phyloP scores from a whole-genome alignment of 2,113 vertebrate genomes.

The Gymnocephalus cernua region DNA sequence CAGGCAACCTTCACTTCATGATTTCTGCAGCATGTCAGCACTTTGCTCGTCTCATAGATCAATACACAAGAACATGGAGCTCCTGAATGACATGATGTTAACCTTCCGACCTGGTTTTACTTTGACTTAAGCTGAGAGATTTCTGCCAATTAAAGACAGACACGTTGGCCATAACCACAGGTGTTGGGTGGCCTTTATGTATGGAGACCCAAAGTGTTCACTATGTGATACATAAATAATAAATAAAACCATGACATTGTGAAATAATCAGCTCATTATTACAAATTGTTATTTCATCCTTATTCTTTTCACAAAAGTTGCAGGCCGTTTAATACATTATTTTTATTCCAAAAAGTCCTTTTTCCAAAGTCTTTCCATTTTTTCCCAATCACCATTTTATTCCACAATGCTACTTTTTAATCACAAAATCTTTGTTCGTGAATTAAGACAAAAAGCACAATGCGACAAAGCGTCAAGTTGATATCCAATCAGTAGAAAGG shows the following conservation, averaged over 20 bases:
- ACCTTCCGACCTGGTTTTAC: not conserved
- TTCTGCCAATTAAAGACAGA: not conserved
- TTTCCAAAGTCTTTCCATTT: too few relatives aligned
- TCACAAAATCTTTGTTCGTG: not conserved
- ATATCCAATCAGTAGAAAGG: not conserved
- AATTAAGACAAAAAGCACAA: not conserved
- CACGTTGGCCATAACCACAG: not conserved
- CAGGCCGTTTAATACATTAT: too few relatives aligned
- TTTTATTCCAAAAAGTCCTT: too few relatives aligned
- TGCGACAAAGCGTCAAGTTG: not conserved
- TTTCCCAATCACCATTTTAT: not conserved
- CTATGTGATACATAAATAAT: not conserved
- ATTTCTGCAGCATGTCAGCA: slow-evolving; percentile 62
- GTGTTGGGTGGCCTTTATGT: too few relatives aligned
- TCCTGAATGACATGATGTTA: not conserved
- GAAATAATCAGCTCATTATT: not conserved
- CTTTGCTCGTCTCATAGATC: slow-evolving; percentile 59
- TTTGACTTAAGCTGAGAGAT: not conserved
- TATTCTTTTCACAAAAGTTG: not conserved
- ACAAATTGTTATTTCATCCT: not conserved
- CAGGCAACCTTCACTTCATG: slow-evolving; percentile 66
- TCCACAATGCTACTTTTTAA: not conserved
- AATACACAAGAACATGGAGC: slow-evolving; percentile 43
- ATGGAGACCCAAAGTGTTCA: not conserved
- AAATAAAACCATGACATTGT: not conserved